A percentile compares a stretch with the other conserved stretches of the same genome.
phyloP scores from a whole-genome alignment of 2,113 vertebrate genomes.

The Mirounga angustirostris region DNA sequence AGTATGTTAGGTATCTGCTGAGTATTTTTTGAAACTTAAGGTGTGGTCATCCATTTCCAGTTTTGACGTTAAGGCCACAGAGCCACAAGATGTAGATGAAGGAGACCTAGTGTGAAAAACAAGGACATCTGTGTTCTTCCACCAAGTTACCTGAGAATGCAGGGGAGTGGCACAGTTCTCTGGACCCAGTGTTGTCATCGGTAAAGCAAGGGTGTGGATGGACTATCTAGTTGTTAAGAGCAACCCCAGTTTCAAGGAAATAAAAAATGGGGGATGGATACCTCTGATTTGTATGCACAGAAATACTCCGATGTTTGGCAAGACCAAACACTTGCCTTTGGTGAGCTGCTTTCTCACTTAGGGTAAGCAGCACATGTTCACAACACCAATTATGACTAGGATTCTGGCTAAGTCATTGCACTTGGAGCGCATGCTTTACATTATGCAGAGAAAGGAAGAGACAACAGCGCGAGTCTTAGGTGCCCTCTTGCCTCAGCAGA shows the following conservation, averaged over 20 bases:
- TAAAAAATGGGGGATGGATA: not conserved
- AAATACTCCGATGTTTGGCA: not conserved
- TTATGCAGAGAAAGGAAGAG: not conserved
- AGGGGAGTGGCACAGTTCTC: not conserved
- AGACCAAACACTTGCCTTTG: not conserved
- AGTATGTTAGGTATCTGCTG: not conserved
- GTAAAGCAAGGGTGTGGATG: not conserved
- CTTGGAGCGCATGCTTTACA: not conserved
- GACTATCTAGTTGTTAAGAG: not conserved
- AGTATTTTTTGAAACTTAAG: not conserved
- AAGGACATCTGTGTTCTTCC: not conserved
- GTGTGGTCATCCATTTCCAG: not conserved
- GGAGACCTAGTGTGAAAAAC: not conserved
- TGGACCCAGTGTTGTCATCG: not conserved
- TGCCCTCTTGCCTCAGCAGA: not conserved
- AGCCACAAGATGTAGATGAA: not conserved
- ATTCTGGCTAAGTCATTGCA: not conserved
- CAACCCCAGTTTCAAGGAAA: not conserved
- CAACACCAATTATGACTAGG: not conserved
- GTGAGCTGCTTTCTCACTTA: not conserved
- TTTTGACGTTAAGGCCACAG: not conserved
- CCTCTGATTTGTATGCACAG: not conserved
- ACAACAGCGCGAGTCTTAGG: not conserved
- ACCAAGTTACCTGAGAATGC: not conserved
- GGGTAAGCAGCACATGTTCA: not conserved